Percentiles rank a stretch among this genome's conserved stretches.
Conservation (phyloP, 2,888 invertebrate genomes). For the Himalopsyche tibetana region DNA sequence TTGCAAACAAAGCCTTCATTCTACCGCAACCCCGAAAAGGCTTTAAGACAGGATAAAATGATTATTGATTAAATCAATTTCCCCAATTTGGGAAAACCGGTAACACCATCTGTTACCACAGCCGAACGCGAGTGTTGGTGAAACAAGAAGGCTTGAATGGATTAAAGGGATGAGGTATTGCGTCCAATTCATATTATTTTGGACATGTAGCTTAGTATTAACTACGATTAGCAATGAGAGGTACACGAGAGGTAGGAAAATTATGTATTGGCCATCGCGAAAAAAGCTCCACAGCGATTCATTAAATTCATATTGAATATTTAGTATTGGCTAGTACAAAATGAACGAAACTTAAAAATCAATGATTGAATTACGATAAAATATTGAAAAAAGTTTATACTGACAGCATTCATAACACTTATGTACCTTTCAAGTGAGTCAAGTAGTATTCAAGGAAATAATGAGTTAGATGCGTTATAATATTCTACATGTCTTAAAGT, state of each 20-base stretch:
- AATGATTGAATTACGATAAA: too few species aligned
- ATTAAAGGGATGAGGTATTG: constrained; percentile 35
- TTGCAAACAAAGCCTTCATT: constrained; percentile 35
- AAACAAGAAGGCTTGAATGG: constrained; percentile 35
- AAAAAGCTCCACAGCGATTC: too few species aligned
- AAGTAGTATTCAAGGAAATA: too few species aligned
- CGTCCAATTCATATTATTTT: constrained; percentile 10
- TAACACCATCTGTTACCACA: constrained; percentile 40
- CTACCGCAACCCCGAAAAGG: constrained; percentile 15
- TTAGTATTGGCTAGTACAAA: too few species aligned
- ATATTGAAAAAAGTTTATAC: too few species aligned
- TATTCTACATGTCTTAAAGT: too few species aligned
- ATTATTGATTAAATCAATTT: constrained; percentile 43
- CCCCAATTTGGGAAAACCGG: constrained; percentile 40
- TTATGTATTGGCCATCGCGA: too few species aligned
- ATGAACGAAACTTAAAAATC: too few species aligned
- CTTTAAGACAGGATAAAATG: constrained; percentile 42
- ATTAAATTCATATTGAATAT: too few species aligned
- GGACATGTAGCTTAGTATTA: background rate
- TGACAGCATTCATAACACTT: too few species aligned
- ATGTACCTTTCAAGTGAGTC: too few species aligned
- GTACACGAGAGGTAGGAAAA: background rate
- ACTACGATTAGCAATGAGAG: background rate
- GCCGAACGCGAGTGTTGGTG: constrained; percentile 27
- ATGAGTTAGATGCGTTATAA: too few species aligned